Conservation (phyloP, 2,113 vertebrate species). For the Oncorhynchus clarkii region DNA sequence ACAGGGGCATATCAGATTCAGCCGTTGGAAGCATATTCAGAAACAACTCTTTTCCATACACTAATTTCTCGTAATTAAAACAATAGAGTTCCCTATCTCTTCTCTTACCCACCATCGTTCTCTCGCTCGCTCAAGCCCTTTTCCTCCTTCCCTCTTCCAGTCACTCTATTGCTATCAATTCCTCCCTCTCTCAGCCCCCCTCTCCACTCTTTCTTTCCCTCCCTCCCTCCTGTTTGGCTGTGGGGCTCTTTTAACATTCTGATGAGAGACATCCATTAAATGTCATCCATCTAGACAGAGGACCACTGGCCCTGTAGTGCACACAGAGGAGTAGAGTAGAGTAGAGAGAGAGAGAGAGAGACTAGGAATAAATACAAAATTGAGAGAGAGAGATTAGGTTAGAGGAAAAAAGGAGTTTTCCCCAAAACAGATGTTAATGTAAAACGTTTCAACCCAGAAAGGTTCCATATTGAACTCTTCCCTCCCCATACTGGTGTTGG, state of each 20-base stretch:
- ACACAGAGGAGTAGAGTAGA: not conserved
- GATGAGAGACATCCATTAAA: conserved; percentile 56
- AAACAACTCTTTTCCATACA: no score
- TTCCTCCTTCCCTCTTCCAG: not conserved
- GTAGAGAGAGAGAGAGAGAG: not conserved
- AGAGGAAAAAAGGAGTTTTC: not conserved
- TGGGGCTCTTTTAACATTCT: conserved; percentile 64
- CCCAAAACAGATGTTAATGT: not conserved
- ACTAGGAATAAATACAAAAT: not conserved
- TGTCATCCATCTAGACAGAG: conserved; percentile 57
- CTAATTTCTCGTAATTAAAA: no score
- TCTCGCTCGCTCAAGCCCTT: not conserved
- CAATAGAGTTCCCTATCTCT: not conserved
- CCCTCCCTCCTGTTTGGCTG: conserved; percentile 2
- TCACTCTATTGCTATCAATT: not conserved
- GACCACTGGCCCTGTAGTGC: conserved; percentile 18
- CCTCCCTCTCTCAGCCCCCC: not conserved
- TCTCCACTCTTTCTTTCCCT: not conserved
- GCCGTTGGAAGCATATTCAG: no score
- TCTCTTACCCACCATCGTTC: not conserved
- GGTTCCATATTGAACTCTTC: not conserved
- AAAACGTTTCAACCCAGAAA: not conserved
- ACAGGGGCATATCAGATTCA: no score
- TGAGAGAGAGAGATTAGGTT: not conserved
- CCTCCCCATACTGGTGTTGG: not conserved